Evolutionary conservation across 2,888 invertebrate species (phyloP).

Genomic region (Mythimna albipuncta): DNA sequence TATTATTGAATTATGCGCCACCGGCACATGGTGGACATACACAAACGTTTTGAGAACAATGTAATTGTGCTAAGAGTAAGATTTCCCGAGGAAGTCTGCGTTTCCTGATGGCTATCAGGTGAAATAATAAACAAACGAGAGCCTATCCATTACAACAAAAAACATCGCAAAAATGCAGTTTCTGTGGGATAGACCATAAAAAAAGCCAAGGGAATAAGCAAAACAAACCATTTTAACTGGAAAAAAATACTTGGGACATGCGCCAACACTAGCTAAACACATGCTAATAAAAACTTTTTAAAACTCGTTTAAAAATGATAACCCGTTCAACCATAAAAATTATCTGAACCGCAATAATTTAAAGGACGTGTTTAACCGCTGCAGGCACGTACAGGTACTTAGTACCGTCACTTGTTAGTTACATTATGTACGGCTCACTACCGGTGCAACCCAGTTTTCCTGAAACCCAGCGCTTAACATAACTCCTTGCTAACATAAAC

Average conservation of each 20-base stretch:
- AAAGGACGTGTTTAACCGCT: slow-evolving; percentile 35
- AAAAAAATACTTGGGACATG: background rate
- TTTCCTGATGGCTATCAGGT: too few species aligned
- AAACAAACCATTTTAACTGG: background rate
- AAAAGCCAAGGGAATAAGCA: background rate
- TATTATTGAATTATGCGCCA: too few species aligned
- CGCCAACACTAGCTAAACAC: background rate
- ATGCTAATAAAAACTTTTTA: slow-evolving; percentile 3
- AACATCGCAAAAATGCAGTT: too few species aligned
- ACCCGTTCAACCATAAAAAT: slow-evolving; percentile 29
- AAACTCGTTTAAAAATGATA: slow-evolving; percentile 35
- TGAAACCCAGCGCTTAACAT: slow-evolving; percentile 55
- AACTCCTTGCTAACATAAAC: slow-evolving; percentile 61
- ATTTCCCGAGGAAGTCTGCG: too few species aligned
- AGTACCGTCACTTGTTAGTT: slow-evolving; percentile 51
- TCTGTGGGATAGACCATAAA: too few species aligned
- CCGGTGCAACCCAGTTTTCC: slow-evolving; percentile 63
- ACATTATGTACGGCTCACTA: slow-evolving; percentile 49
- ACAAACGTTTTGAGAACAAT: too few species aligned
- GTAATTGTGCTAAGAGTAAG: too few species aligned
- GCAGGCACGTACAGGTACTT: slow-evolving; percentile 49
- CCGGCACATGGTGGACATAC: too few species aligned
- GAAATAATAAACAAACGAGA: too few species aligned
- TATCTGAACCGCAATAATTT: slow-evolving; percentile 46
- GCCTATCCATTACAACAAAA: too few species aligned